phyloP scores from a whole-genome alignment of 2,888 invertebrate species.

The Marasmarcha lunaedactyla region DNA sequence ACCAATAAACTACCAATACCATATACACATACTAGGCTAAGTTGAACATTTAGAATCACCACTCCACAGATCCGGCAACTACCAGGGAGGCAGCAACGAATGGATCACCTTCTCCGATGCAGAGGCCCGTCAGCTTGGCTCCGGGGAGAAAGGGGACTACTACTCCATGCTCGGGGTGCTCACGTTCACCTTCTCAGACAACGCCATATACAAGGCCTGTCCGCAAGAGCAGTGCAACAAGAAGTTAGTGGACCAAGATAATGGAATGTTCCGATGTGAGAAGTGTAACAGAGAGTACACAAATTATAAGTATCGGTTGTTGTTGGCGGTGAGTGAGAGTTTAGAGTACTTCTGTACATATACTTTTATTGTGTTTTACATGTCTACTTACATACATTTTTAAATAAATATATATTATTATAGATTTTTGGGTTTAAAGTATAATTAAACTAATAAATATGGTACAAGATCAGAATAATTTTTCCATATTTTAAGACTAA shows the following conservation, averaged over 20 bases:
- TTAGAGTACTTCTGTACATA: neutral
- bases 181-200: conserved; percentile 83
- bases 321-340: conserved; percentile 77
- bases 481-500: no score
- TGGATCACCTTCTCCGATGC: conserved; percentile 86
- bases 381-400: no score
- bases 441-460: no score
- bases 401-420: no score
- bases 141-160: conserved; percentile 84
- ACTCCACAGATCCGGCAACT: conserved; percentile 51
- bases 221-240: conserved; percentile 92
- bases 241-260: conserved; percentile 90
- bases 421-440: no score
- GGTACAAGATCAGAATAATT: no score
- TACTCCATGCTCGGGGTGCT: conserved; percentile 84
- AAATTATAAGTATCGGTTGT: conserved; percentile 87
- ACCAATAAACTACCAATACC: no score
- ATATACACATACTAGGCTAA: no score
- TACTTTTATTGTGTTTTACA: no score
- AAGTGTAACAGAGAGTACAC: conserved; percentile 90
- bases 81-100: conserved; percentile 63
- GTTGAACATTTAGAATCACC: no score
- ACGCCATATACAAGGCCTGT: conserved; percentile 92
- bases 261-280: conserved; percentile 92
- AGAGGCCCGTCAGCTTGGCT: conserved; percentile 76